Percentiles rank a stretch among this genome's conserved stretches.
Conservation (phyloP, 2,113 vertebrate species). For the Lamprologus callipterus region DNA sequence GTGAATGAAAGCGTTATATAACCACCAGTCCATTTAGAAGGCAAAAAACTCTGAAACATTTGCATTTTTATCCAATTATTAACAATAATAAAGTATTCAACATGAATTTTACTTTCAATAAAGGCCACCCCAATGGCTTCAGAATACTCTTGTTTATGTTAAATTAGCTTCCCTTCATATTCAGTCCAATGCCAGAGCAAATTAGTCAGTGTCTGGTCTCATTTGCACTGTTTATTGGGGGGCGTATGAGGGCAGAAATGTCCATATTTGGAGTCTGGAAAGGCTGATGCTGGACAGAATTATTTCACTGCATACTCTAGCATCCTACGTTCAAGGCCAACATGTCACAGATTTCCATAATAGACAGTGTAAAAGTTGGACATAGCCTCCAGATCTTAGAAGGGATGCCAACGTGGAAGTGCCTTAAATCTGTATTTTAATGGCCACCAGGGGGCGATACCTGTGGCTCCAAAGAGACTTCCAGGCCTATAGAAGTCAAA, state of each 20-base stretch:
- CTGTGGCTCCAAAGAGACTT: background rate
- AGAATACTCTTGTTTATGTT: background rate
- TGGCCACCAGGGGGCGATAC: background rate
- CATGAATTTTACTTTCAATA: background rate
- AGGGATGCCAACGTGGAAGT: background rate
- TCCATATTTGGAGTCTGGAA: background rate
- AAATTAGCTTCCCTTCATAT: background rate
- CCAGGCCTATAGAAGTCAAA: background rate
- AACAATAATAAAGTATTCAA: background rate
- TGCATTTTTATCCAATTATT: background rate
- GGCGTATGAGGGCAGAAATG: rapidly evolving
- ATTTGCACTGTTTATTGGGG: rapidly evolving
- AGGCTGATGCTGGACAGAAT: background rate
- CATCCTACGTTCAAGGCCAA: background rate
- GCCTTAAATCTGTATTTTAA: background rate
- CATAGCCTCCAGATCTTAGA: background rate
- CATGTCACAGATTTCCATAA: background rate
- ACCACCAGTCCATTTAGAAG: background rate
- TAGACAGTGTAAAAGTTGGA: background rate
- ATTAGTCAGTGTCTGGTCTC: background rate
- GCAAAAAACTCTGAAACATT: rapidly evolving
- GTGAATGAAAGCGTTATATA: background rate
- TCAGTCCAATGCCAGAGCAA: background rate
- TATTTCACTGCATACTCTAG: background rate
- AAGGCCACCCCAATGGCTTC: background rate